Conservation (phyloP, 2,888 invertebrate genomes). For the Drosophila nr. perissopoda region DNA sequence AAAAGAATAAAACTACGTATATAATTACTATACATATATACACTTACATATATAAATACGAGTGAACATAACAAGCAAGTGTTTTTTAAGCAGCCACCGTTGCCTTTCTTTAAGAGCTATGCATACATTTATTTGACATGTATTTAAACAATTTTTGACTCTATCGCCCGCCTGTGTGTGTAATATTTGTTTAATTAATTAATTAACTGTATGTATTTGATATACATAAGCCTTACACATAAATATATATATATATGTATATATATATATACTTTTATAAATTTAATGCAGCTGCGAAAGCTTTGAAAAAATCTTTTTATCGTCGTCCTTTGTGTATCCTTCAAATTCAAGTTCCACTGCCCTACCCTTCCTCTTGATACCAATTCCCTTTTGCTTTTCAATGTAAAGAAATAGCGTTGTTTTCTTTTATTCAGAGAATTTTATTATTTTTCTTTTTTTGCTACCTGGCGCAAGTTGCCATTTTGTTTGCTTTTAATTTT, state of each 20-base stretch:
- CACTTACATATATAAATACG: slow-evolving; percentile 36
- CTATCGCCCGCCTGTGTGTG: slow-evolving; percentile 36
- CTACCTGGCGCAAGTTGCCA: slow-evolving; percentile 69
- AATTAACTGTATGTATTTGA: slow-evolving; percentile 61
- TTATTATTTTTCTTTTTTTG: slow-evolving; percentile 39
- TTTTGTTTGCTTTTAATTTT: slow-evolving; percentile 75
- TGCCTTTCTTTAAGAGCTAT: slow-evolving; percentile 67
- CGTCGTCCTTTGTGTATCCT: slow-evolving; percentile 1
- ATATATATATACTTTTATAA: slow-evolving; percentile 17
- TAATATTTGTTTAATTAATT: slow-evolving; percentile 42
- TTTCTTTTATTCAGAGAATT: slow-evolving; percentile 10
- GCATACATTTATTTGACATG: slow-evolving; percentile 45
- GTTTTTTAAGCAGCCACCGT: slow-evolving; percentile 73
- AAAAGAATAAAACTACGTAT: slow-evolving; percentile 6
- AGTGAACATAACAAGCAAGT: slow-evolving; percentile 49
- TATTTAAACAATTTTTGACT: slow-evolving; percentile 36
- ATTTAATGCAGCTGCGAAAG: slow-evolving; percentile 37
- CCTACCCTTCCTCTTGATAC: slow-evolving; percentile 3
- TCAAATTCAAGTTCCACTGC: background rate
- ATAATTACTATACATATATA: slow-evolving; percentile 36
- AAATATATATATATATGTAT: slow-evolving; percentile 49
- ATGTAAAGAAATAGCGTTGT: slow-evolving; percentile 21
- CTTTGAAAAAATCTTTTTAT: slow-evolving; percentile 8
- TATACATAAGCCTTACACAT: slow-evolving; percentile 41
- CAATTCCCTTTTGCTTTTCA: slow-evolving; percentile 11